Percentiles rank a stretch among this genome's conserved stretches.
Conservation (phyloP, 1,140 invertebrate genomes). For the Lamellibrachia luymesi region DNA sequence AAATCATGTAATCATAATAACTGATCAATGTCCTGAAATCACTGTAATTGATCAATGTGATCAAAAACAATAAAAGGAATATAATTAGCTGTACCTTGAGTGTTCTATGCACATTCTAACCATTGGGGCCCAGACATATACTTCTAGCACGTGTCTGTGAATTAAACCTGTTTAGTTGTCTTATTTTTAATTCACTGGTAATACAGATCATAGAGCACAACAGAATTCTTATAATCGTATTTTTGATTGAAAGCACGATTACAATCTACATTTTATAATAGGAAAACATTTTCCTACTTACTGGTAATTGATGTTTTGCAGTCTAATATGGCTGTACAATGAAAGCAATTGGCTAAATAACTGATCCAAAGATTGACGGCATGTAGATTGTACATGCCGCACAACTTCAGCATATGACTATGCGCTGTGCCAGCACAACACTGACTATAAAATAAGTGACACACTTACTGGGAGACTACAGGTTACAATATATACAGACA, state of each 20-base stretch:
- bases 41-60: neutral
- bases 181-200: neutral
- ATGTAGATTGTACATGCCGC: neutral
- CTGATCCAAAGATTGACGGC: neutral
- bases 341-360: neutral
- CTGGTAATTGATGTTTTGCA: neutral
- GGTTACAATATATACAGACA: neutral
- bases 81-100: neutral
- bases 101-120: neutral
- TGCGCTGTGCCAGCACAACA: neutral
- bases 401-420: neutral
- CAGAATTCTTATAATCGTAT: neutral
- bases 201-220: neutral
- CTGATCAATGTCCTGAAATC: neutral
- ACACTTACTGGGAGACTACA: neutral
- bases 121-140: neutral
- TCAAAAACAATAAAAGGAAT: neutral
- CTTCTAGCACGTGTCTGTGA: neutral
- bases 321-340: neutral
- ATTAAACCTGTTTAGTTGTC: neutral
- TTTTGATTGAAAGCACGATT: neutral
- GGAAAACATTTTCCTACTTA: neutral
- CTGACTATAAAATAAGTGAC: neutral
- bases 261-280: neutral
- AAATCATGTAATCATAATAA: neutral